phyloP scores from a whole-genome alignment of 2,888 invertebrate genomes.

The Drosophila paramelanica region DNA sequence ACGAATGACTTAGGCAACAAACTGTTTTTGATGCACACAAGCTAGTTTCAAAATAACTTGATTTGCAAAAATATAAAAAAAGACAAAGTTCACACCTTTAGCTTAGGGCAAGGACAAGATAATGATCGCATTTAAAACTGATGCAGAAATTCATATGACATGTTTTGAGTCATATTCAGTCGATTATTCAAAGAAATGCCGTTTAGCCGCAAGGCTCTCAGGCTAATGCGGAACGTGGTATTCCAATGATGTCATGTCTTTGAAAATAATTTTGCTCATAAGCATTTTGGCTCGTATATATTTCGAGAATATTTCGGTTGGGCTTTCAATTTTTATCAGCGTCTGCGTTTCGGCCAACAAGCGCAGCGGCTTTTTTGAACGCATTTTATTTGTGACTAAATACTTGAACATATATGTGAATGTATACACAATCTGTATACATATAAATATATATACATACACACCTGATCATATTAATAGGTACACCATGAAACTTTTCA shows the following conservation, averaged over 20 bases:
- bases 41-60: conserved; percentile 12
- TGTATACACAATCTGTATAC: not conserved
- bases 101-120: conserved; percentile 46
- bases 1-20: conserved; percentile 61
- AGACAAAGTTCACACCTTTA: conserved; percentile 34
- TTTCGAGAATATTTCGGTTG: conserved; percentile 11
- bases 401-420: conserved; percentile 13
- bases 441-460: conserved; percentile 11
- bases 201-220: conserved; percentile 17
- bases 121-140: conserved; percentile 9
- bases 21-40: conserved; percentile 33
- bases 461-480: too few relatives aligned
- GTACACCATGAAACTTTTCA: too few relatives aligned
- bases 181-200: conserved; percentile 57
- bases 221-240: conserved; percentile 53
- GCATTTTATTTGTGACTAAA: conserved; percentile 70
- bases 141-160: conserved; percentile 26
- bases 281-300: conserved; percentile 19
- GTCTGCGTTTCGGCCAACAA: conserved; percentile 43
- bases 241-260: conserved; percentile 68
- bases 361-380: conserved; percentile 71
- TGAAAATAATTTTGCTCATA: conserved; percentile 45
- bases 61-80: conserved; percentile 10
- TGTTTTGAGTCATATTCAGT: conserved; percentile 48
- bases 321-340: conserved; percentile 57